Evolutionary conservation across 23 tunicate genomes (phyloP).

Genomic region (Oikopleura albicans): DNA sequence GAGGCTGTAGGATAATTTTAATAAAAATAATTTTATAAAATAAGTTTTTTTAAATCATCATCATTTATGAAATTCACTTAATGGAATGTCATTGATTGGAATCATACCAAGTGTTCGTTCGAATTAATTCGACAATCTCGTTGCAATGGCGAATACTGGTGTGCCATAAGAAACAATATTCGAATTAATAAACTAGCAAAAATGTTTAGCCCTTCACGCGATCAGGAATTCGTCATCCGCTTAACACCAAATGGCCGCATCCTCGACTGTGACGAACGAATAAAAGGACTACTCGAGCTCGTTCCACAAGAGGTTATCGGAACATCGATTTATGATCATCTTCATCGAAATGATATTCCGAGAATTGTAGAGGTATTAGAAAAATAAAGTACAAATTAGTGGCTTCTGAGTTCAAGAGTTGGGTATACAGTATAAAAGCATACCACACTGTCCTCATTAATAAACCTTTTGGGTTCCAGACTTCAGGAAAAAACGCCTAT

Average conservation of each 20-base stretch:
- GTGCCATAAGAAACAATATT: no score
- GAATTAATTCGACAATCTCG: no score
- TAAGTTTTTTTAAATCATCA: not conserved
- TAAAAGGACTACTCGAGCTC: not conserved
- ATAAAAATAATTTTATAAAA: not conserved
- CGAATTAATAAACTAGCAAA: no score
- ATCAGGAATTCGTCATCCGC: not conserved
- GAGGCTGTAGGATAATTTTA: not conserved
- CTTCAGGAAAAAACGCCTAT: no score
- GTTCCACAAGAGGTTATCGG: slow-evolving; percentile 7
- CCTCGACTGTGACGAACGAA: not conserved
- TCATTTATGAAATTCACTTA: not conserved
- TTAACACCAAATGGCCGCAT: not conserved
- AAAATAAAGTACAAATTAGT: no score
- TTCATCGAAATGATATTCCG: slow-evolving; percentile 11
- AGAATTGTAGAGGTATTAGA: slow-evolving; percentile 16
- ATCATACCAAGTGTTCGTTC: no score
- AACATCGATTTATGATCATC: not conserved
- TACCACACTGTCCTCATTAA: no score
- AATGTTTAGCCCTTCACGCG: slow-evolving; percentile 7
- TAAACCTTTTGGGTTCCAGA: no score
- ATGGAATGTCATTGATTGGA: no score
- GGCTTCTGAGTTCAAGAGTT: no score
- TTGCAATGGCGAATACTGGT: no score
- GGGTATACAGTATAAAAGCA: no score